Evolutionary conservation across 2,888 invertebrate species (phyloP), one percentile per base, ranked within the genome.

Genomic region (Drosophila yooni): DNA sequence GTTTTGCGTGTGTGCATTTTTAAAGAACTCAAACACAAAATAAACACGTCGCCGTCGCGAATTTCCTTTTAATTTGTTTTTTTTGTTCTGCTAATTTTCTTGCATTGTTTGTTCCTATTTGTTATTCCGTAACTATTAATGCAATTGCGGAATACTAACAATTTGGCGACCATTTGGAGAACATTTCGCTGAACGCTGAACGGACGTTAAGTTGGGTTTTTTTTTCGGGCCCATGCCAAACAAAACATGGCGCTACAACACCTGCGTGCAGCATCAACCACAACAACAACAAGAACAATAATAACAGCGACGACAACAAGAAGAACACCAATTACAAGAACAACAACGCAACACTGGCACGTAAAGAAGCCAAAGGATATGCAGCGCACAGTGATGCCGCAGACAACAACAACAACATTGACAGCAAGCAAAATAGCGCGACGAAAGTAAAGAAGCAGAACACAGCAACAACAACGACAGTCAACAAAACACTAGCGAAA

Each of bases 231-330:
- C 58, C 75, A 70, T 78, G 81, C 79, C 60, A 72, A 74, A 53
- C 64, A 73, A 81, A 83, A 67, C 82, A 84, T 70, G 76, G 83
- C 76, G 69, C 50, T 76, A 38, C 77, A 77, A 58, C 74, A 70
- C 61, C 70, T 40, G 11, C 52, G 48, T 56, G 48, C 64, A 68
- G 34, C 63, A 59, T 34, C 40, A 67, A 62, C 48, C 65, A 64
- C 34, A 50, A 50, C 11, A 62, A 25, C 52, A 66, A 33, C 59
- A 61, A 48, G 50, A 57, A 43, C 34, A 60, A 33, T 66, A 62
- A 21, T 54, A 61, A 18, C 50, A 54, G 36, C 40, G 40, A 43
- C 59, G 50, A 11, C 53, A 54, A 53, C 36, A 38, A 38, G 8
- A n/a, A 25, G 21, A 46, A 46, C 46, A 25, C 46, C 56, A 57